phyloP scores from a whole-genome alignment of 2,888 invertebrate species.

The Homarus gammarus region DNA sequence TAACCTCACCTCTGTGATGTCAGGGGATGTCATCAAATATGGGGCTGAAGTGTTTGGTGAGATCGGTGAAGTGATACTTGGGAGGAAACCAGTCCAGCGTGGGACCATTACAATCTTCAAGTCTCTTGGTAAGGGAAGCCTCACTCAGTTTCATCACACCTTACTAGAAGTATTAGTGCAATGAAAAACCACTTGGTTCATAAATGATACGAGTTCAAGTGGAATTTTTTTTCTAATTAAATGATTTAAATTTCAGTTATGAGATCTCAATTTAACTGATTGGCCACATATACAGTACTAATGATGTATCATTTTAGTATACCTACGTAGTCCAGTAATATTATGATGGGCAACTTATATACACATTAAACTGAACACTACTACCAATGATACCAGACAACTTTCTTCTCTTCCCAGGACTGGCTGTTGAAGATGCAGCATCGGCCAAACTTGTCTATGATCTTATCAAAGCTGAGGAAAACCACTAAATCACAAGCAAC shows the following conservation, averaged over 20 bases:
- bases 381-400: not conserved
- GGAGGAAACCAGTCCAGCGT: constrained; percentile 9
- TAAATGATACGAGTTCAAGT: too few species aligned
- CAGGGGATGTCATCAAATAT: constrained; percentile 66
- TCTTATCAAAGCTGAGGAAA: constrained; percentile 27
- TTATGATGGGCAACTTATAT: not conserved
- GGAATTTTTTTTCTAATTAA: too few species aligned
- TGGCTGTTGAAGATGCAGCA: constrained; percentile 63
- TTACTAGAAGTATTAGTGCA: too few species aligned
- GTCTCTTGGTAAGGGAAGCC: constrained; percentile 67
- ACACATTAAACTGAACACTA: not conserved
- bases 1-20: not conserved
- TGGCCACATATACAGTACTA: too few species aligned
- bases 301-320: too few species aligned
- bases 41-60: constrained; percentile 56
- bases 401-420: constrained; percentile 3
- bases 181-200: too few species aligned
- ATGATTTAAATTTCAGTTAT: too few species aligned
- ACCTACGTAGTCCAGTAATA: too few species aligned
- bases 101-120: constrained; percentile 59
- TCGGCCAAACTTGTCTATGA: constrained; percentile 58
- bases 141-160: too few species aligned
- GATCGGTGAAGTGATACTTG: constrained; percentile 54
- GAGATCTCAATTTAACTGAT: too few species aligned
- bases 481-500: not conserved